Conservation (phyloP, 1,140 invertebrate genomes). For the Rhagoletis pomonella region DNA sequence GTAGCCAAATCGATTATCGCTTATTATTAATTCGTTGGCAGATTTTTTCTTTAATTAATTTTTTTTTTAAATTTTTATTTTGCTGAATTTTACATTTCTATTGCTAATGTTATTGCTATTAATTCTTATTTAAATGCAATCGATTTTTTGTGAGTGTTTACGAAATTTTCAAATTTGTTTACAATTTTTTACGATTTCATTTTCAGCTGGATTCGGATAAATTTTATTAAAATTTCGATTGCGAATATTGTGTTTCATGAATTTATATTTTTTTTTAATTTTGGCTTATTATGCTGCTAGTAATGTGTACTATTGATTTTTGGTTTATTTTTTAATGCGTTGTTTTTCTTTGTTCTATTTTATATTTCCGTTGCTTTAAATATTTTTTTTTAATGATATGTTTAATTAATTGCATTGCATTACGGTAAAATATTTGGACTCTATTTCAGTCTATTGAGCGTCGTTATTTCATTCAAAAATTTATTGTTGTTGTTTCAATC, state of each 20-base stretch:
- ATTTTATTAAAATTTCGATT: neutral
- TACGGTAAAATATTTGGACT: constrained; percentile 68
- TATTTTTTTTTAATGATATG: constrained; percentile 64
- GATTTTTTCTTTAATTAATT: neutral
- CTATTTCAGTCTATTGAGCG: constrained; percentile 74
- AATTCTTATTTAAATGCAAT: constrained; percentile 14
- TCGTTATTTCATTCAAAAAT: constrained; percentile 61
- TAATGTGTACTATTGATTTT: neutral
- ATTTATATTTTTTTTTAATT: neutral
- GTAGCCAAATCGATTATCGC: too few relatives aligned
- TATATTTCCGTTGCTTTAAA: constrained; percentile 45
- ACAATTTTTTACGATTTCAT: neutral
- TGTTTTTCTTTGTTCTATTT: constrained; percentile 50
- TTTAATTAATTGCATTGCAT: constrained; percentile 65
- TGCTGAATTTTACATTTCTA: neutral
- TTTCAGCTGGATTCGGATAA: neutral
- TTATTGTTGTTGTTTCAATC: constrained; percentile 59
- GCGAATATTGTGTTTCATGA: constrained; percentile 7
- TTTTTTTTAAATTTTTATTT: neutral
- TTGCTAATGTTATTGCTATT: neutral
- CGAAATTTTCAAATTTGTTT: constrained; percentile 6
- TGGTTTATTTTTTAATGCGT: constrained; percentile 27
- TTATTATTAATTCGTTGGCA: neutral
- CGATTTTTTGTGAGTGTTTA: neutral
- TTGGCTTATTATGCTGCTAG: neutral